Base-by-base conservation (phyloP, 2,888 invertebrate species). In the Apoda limacodes region DNA sequence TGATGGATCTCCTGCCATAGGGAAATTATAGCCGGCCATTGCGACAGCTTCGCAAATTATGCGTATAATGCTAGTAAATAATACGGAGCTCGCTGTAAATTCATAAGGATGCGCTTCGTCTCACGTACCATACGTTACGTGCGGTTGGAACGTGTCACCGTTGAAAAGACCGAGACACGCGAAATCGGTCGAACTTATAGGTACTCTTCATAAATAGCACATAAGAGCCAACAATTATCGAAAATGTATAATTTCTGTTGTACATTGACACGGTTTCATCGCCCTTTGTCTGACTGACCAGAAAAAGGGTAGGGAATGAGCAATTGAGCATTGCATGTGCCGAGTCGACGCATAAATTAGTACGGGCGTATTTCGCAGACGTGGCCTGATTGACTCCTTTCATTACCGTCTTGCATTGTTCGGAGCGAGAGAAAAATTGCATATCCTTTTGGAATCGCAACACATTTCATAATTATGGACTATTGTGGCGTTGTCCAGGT, bases 391-490 rank as follows among this genome's bases (percentile, higher is more conserved):
- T 78, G 78, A 76, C 76, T 78, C 74, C 74, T 76, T 80, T 78
- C 80, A 80, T 80, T 80, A 78, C 66, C 42, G 67, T 43, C 54
- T 48, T 51, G 60, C 67, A 75, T 80, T 78, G 80, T 78, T 75
- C 76, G 66, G 50, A 50, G 51, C 48, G 53, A 52, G 58, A 68
- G 72, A 78, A 78, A 75, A 74, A 75, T 75, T 68, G 55, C 67
- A 54, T 48, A 61, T 65, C 65, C 66, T 60, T 65, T 65, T 50
- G 55, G 63, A 72, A 72, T 75, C 64, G 67, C 74, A 68, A 75
- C 75, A 76, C 78, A 76, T 76, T 76, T 80, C 80, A 78, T 76
- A 78, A 80, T 80, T 78, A 80, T 78, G 74, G 80, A 67, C 75
- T 74, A 80, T 80, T 80, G 80, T 80, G 68, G 60, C 50, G 61